phyloP scores from a whole-genome alignment of 2,888 invertebrate genomes.

The Morpho helenor region DNA sequence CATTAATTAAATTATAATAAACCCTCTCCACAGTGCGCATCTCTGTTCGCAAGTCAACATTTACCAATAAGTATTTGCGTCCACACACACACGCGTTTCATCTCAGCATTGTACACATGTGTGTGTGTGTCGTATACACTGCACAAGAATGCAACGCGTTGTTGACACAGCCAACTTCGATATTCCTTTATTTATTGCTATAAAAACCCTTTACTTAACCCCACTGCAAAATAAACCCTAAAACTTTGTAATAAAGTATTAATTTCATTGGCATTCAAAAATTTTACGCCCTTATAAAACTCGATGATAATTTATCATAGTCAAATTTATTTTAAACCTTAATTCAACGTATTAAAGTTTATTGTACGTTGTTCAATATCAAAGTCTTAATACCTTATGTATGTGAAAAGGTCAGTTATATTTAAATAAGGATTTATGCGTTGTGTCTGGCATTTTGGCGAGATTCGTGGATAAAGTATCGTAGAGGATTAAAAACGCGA shows the following conservation, averaged over 20 bases:
- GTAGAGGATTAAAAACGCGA: slow-evolving; percentile 55
- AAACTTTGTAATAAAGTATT: not conserved
- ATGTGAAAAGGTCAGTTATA: slow-evolving; percentile 49
- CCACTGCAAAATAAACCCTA: slow-evolving; percentile 31
- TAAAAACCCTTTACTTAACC: slow-evolving; percentile 59
- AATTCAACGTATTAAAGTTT: slow-evolving; percentile 30
- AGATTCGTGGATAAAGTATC: slow-evolving; percentile 72
- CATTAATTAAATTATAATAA: no score
- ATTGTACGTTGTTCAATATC: slow-evolving; percentile 28
- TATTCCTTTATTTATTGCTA: slow-evolving; percentile 79
- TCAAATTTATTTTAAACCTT: slow-evolving; percentile 34
- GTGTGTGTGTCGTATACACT: slow-evolving; percentile 58
- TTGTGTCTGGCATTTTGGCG: slow-evolving; percentile 76
- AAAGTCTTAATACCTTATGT: slow-evolving; percentile 34
- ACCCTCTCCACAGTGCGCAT: slow-evolving; percentile 19
- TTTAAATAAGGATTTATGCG: slow-evolving; percentile 79
- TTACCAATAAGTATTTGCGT: slow-evolving; percentile 76
- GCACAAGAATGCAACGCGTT: slow-evolving; percentile 78
- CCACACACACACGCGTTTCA: slow-evolving; percentile 47
- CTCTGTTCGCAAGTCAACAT: slow-evolving; percentile 67
- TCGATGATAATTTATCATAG: not conserved
- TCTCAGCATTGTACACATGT: slow-evolving; percentile 31
- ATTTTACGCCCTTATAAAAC: slow-evolving; percentile 38
- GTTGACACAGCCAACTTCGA: slow-evolving; percentile 79
- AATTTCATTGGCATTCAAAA: slow-evolving; percentile 21